phyloP scores from a whole-genome alignment of 2,797 vertebrate genomes.

The Aselliscus stoliczkanus region DNA sequence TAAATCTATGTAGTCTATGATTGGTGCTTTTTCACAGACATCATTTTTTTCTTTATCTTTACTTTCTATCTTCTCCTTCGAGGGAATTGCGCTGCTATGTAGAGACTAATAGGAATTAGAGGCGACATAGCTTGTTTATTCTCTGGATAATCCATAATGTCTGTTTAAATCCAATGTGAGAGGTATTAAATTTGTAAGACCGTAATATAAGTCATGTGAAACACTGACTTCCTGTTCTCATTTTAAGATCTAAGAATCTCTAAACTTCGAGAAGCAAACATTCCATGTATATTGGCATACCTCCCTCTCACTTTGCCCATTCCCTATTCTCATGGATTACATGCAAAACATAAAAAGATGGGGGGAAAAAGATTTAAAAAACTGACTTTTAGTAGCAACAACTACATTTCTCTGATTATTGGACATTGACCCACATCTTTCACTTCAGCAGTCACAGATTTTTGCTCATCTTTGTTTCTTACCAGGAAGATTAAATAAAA shows the following conservation, averaged over 20 bases:
- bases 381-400: not conserved
- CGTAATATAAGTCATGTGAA: not conserved
- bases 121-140: not conserved
- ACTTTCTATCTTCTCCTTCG: not conserved
- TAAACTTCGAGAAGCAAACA: not conserved
- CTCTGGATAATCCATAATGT: not conserved
- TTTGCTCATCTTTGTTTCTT: not conserved
- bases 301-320: not conserved
- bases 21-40: not conserved
- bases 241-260: not conserved
- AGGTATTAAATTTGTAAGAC: not conserved
- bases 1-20: not conserved
- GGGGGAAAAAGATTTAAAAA: not conserved
- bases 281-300: not conserved
- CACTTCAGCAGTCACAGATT: not conserved
- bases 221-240: not conserved
- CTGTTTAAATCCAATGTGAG: not conserved
- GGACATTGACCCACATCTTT: not conserved
- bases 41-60: not conserved
- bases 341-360: not conserved
- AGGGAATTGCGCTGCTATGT: not conserved
- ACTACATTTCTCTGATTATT: not conserved
- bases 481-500: not conserved
- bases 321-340: not conserved
- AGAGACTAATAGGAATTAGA: not conserved